Conservation (phyloP, 2,888 invertebrate genomes). For the Catocala fraxini region DNA sequence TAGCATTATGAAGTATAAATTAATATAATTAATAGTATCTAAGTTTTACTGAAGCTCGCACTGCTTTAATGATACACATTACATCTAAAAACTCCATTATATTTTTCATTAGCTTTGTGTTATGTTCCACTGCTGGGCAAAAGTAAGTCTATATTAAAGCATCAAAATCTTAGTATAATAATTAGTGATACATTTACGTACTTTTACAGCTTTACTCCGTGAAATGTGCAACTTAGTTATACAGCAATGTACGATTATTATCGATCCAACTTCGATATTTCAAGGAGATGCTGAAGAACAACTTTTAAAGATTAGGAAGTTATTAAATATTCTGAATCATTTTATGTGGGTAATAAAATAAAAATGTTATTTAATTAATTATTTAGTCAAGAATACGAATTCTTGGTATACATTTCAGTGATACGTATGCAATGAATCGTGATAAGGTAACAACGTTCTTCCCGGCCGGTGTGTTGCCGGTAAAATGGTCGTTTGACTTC, state of each 20-base stretch:
- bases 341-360: conserved; percentile 83
- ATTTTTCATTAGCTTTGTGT: too few relatives aligned
- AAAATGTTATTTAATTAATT: too few relatives aligned
- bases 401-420: conserved; percentile 58
- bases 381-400: too few relatives aligned
- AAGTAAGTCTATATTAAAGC: too few relatives aligned
- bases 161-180: too few relatives aligned
- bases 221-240: conserved; percentile 95
- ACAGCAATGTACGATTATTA: conserved; percentile 90
- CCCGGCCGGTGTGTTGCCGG: conserved; percentile 85
- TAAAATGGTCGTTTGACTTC: conserved; percentile 92
- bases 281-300: conserved; percentile 95
- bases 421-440: conserved; percentile 85
- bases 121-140: too few relatives aligned
- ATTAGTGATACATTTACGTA: too few relatives aligned
- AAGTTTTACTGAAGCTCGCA: too few relatives aligned
- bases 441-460: conserved; percentile 87
- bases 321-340: conserved; percentile 81
- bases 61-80: too few relatives aligned
- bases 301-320: conserved; percentile 86
- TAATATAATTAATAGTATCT: too few relatives aligned
- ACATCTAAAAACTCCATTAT: too few relatives aligned
- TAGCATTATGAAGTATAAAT: too few relatives aligned
- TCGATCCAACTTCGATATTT: conserved; percentile 94
- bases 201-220: conserved; percentile 90